Evolutionary conservation across 2,797 vertebrate genomes (phyloP), one percentile per base, ranked within the genome.

Genomic region (Periparus ater): DNA sequence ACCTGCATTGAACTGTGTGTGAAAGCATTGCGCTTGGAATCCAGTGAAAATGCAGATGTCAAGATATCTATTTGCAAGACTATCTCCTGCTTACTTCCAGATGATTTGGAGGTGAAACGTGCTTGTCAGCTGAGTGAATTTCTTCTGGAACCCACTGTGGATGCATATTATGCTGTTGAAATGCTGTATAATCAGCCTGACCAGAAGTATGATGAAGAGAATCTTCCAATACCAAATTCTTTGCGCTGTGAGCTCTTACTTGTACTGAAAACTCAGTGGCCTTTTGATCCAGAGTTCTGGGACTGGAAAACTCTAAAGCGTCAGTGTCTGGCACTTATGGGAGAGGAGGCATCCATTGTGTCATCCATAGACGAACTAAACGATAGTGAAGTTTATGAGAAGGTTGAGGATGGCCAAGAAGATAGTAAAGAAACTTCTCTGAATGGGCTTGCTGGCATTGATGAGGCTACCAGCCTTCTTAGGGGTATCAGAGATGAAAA

Each of bases 251-350:
- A 99, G 91, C 98, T 99, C 48, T 98, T 99, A 86, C 98, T 99
- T 79, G 99, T 99, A 75, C 98, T 99, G 94, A 99, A 99, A 98
- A 99, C 98, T 65, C 99, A 99, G 77, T 99, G 99, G 99, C 98
- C 99, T 95, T 99, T 99, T 97, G 99, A 99, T 97, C 99, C 99
- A 5, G 99, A 99, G 96, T 99, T 99, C 96, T 99, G 99, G 99
- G 99, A 99, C 97, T 99, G 99, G 99, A 99, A 99, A 98, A 99
- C 99, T 55, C 98, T 99, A 8, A 99, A 99, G 91, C 98, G 99
- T 32, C 98, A 99, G 13, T 99, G 99, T 97, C 98, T 99, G 54
- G 98, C 98, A 8, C 98, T 99, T 54, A 99, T 99, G 99, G 99
- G 99, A 21, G 99, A 99, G 95, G 99, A 99, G 92, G 99, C 99